Base-by-base conservation (phyloP, 2,797 vertebrate species). In the Chromis chromis region DNA sequence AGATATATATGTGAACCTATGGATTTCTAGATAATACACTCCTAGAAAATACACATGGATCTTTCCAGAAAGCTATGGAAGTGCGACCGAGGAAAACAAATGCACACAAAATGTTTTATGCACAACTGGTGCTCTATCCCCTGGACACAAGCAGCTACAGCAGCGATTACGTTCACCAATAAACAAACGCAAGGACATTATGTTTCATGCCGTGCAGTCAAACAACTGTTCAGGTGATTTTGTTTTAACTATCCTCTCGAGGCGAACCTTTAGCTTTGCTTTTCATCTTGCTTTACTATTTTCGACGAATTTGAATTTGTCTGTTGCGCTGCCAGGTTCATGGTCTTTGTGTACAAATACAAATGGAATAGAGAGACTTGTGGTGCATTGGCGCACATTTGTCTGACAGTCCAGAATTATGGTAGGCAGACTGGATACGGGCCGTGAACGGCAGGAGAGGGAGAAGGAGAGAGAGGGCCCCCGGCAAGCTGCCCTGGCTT, bases 401-500 rank as follows among this genome's bases (percentile, higher is more conserved):
- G 85, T 92, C 91, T 92, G 90, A 93, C 88, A 83, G 84, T 79
- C 81, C 84, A 74, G 89, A 91, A 89, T 88, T 88, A 81, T 81
- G 67, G 86, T 65, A 82, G 82, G 78, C 86, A 88, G 86, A 79
- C 90, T 76, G 85, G 88, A 91, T 88, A 79, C 61, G 75, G 76
- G 73, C 84, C 14, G 59, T 70, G 74, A 90, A 81, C 65, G 46
- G 71, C 81, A 60, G 82, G 71, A 76, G 61, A 79, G 75, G 78
- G 76, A 65, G 72, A 28, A 61, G 82, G 84, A 67, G 72, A 57
- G 78, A 85, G 86, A 81, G 87, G 87, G 91, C 93, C 91, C 89
- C 89, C 89, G 92, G 93, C 93, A 94, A 91, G 89, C 94, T 93
- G 94, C 94, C 91, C 90, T 92, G 90, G 93, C 94, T 95, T 95